Percentiles rank a stretch among this genome's conserved stretches.
These are phyloP conservation scores for Drosophila chauvacae DNA, from an alignment of 1,140 invertebrate species.

Conservation along the genomic window DNA sequence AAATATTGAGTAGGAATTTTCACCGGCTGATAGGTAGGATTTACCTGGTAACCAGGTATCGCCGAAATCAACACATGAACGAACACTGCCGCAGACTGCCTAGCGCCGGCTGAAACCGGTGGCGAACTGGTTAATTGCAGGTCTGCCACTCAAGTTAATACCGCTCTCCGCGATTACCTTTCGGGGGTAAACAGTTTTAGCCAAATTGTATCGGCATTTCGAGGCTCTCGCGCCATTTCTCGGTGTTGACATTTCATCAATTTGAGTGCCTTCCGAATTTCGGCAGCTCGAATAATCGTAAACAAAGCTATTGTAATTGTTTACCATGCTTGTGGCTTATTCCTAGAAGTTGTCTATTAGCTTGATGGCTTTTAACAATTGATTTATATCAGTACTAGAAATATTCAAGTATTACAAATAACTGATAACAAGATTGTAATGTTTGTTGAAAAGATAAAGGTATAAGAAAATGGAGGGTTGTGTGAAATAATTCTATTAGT, in stretches of 20 bases:
- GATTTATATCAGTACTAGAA: not conserved
- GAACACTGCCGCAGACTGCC: conserved; percentile 54
- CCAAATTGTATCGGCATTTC: conserved; percentile 42
- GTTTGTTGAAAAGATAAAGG: not conserved
- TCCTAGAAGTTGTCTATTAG: conserved; percentile 2
- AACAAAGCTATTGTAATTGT: conserved; percentile 16
- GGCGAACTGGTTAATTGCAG: conserved; percentile 40
- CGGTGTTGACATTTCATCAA: conserved; percentile 48
- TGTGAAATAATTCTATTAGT: not conserved
- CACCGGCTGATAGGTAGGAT: conserved; percentile 59
- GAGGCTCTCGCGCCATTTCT: not conserved
- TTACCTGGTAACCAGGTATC: conserved; percentile 49
- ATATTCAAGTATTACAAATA: not conserved
- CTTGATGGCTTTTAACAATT: conserved; percentile 2
- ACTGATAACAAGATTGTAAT: not conserved
- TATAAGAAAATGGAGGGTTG: not conserved
- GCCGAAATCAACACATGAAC: conserved; percentile 21
- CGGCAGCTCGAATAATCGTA: conserved; percentile 20
- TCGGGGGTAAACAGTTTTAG: conserved; percentile 42
- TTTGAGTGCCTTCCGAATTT: conserved; percentile 35
- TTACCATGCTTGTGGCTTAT: conserved; percentile 5
- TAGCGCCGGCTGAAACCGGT: conserved; percentile 67
- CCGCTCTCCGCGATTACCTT: conserved; percentile 4
- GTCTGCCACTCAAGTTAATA: conserved; percentile 25
- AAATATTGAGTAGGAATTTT: conserved; percentile 70